Evolutionary conservation across 2,113 vertebrate species (phyloP).

Genomic region (Sander vitreus): DNA sequence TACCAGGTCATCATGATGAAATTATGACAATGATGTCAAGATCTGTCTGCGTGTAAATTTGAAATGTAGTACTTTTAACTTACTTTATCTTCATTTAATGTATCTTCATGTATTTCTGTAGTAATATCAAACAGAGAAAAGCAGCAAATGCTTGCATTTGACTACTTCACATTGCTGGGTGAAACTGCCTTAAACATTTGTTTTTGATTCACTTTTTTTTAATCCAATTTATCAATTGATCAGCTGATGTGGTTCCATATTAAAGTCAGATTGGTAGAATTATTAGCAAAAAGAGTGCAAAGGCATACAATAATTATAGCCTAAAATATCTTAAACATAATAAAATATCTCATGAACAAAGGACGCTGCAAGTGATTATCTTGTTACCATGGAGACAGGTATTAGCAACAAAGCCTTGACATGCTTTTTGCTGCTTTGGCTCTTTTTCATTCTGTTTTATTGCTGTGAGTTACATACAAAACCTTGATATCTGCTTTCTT

Average conservation of each 20-base stretch:
- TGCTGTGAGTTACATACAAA: constrained; percentile 3
- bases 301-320: background rate
- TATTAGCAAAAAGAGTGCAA: background rate
- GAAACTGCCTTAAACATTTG: too few relatives aligned
- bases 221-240: background rate
- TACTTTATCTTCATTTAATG: too few relatives aligned
- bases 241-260: background rate
- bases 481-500: background rate
- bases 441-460: background rate
- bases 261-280: background rate
- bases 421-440: background rate
- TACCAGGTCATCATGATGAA: background rate
- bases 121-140: background rate
- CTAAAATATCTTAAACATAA: background rate
- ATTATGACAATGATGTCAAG: background rate
- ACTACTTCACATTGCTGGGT: too few relatives aligned
- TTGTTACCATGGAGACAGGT: constrained; percentile 55
- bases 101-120: background rate
- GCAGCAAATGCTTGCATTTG: too few relatives aligned
- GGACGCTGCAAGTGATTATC: background rate
- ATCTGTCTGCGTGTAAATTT: background rate
- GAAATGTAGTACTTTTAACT: background rate
- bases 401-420: constrained; percentile 9
- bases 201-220: too few relatives aligned
- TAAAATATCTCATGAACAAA: background rate